Base-by-base conservation (phyloP, 2,888 invertebrate genomes). In the Prenolepis imparis region DNA sequence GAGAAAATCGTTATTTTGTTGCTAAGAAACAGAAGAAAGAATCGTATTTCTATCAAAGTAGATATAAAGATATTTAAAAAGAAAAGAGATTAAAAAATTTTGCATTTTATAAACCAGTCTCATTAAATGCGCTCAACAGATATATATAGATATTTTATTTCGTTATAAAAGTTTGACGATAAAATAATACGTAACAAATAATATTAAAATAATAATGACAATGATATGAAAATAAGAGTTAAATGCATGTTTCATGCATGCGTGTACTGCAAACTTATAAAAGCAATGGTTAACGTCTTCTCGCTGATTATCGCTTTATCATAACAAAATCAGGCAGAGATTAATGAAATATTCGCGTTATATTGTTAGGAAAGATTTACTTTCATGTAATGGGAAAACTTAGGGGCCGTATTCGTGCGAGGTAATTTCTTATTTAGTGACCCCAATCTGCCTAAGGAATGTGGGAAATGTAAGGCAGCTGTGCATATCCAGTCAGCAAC, bases 401-500 rank as follows among this genome's bases (percentile, higher is more conserved):
- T 32, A 36, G 28, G 32, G 28, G 24, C 32, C 44, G 67, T 15
- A 55, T 80, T 80, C 66, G 80, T 55, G 67, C 36, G 21, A 39
- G 52, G 41, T 80, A 78, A 83, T 83, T 52, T 83, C 83, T 73
- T 80, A 73, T 68, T 82, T 74, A 59, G 73, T 61, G 72, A 68
- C 84, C 82, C 63, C 59, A 67, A 84, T 73, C 61, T 63, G 70
- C 48, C 52, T 41, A 67, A 83, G 73, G 78, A 85, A 83, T 85
- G 72, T 32, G 55, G 67, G 61, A 83, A 85, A 78, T 72, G 68
- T 66, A 75, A 83, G 67, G 73, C 63, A 68, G 83, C 55, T 64
- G 75, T 59, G 78, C 78, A 80, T 72, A 80, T 80, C 73, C 75
- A 81, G 89, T 85, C 89, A 84, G 44, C 81, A 82, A 63, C 84